Evolutionary conservation across 1,140 invertebrate genomes (phyloP).

Genomic region (Dermatophagoides farinae): DNA sequence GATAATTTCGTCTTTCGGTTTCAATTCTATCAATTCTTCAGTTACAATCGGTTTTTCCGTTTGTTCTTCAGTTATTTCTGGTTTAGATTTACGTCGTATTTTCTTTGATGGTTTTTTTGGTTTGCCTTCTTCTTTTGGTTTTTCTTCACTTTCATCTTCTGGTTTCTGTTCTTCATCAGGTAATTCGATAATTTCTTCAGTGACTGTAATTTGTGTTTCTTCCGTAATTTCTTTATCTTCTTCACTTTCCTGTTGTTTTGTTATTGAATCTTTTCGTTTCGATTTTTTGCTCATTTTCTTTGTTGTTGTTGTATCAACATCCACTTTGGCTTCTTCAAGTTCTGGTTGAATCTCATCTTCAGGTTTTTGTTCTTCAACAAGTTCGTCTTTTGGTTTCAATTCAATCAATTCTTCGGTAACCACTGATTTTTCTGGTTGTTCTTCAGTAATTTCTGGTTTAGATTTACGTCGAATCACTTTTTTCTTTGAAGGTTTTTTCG

Average conservation of each 20-base stretch:
- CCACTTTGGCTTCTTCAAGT: conserved; percentile 23
- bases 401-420: not conserved
- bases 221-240: not conserved
- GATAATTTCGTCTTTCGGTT: not conserved
- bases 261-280: not conserved
- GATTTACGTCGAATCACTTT: no score
- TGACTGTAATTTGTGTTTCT: conserved; percentile 14
- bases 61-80: no score
- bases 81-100: no score
- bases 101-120: no score
- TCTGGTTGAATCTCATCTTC: conserved; percentile 13
- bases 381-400: not conserved
- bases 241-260: not conserved
- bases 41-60: not conserved
- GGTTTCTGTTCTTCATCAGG: no score
- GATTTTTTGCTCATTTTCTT: no score
- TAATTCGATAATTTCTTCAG: conserved; percentile 21
- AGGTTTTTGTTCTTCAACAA: not conserved
- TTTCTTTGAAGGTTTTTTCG: not conserved
- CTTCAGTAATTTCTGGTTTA: no score
- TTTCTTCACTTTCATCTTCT: not conserved
- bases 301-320: conserved; percentile 22
- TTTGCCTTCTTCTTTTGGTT: not conserved
- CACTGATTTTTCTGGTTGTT: not conserved
- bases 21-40: no score